A percentile compares a stretch with the other conserved stretches of the same genome.
Conservation (phyloP, 2,113 vertebrate genomes). For the Boulengeromyrus knoepffleri region DNA sequence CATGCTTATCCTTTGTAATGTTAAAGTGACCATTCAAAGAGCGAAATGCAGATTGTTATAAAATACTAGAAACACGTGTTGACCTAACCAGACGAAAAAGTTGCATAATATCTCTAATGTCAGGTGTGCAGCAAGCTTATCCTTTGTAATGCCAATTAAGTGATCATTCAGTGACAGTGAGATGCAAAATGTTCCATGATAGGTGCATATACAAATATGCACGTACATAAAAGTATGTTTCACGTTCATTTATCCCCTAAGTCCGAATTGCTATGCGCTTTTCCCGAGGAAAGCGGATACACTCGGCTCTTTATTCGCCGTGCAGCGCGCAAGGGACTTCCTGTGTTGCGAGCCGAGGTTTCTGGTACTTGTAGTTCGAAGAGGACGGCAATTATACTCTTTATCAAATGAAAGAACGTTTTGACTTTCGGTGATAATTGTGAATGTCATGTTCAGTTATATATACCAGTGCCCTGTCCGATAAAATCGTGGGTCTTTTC, state of each 20-base stretch:
- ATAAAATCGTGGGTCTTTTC: neutral
- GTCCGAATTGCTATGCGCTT: neutral
- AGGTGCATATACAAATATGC: neutral
- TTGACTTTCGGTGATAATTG: neutral
- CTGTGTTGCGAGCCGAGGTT: constrained; percentile 14
- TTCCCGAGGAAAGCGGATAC: constrained; percentile 20
- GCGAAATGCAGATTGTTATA: neutral
- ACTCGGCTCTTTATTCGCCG: constrained; percentile 54
- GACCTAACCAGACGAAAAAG: neutral
- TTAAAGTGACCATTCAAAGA: neutral
- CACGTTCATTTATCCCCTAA: neutral
- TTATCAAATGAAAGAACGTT: neutral
- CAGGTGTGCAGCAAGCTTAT: neutral
- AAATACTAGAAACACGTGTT: neutral
- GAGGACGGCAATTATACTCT: neutral
- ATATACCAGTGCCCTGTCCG: neutral
- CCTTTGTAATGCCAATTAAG: neutral
- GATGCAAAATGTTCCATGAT: neutral
- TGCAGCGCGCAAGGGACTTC: constrained; percentile 35
- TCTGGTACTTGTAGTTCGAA: constrained; percentile 43
- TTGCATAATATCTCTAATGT: neutral
- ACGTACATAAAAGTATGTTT: neutral
- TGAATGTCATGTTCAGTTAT: neutral
- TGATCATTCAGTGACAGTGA: neutral
- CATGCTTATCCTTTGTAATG: neutral